Base-by-base conservation (phyloP, 2,888 invertebrate genomes). In the Sipunculus nudus region DNA sequence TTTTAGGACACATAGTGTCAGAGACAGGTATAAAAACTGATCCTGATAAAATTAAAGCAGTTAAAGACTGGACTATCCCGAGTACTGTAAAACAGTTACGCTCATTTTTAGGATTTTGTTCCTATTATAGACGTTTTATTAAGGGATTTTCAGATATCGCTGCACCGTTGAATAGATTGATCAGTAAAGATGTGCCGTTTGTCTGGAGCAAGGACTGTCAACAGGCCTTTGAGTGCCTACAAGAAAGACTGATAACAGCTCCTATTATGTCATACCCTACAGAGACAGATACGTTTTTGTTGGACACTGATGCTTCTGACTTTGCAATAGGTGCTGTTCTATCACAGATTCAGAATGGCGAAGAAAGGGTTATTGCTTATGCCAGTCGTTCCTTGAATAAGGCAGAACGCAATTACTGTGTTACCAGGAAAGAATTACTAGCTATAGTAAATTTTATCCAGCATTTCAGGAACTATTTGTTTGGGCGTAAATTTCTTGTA, bases 1-100 rank as follows among this genome's bases (percentile, higher is more conserved):
- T 43, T 16, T 19, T 58, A 25, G 59, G 59, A 19, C 59, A 58
- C 21, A 29, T 58, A 23, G 31, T 58, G 3, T 25, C 35, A 21
- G 10, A 13, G 19, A 38, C 38, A 4, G 43, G 59, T 5, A 54
- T n/a, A n/a, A n/a, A n/a, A n/a, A n/a, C n/a, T n/a, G n/a, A n/a
- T n/a, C n/a, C n/a, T n/a, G n/a, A n/a, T n/a, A n/a, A n/a, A n/a
- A n/a, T n/a, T n/a, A n/a, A n/a, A n/a, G n/a, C n/a, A n/a, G n/a
- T n/a, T n/a, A n/a, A n/a, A n/a, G n/a, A n/a, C n/a, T n/a, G n/a
- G n/a, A n/a, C n/a, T n/a, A n/a, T n/a, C n/a, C n/a, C n/a, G n/a
- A n/a, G n/a, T n/a, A n/a, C n/a, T n/a, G n/a, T n/a, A n/a, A n/a
- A n/a, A n/a, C n/a, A n/a, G n/a, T n/a, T n/a, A n/a, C n/a, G n/a